Base-by-base conservation (phyloP, 2,888 invertebrate genomes). In the Cosmia pyralina region DNA sequence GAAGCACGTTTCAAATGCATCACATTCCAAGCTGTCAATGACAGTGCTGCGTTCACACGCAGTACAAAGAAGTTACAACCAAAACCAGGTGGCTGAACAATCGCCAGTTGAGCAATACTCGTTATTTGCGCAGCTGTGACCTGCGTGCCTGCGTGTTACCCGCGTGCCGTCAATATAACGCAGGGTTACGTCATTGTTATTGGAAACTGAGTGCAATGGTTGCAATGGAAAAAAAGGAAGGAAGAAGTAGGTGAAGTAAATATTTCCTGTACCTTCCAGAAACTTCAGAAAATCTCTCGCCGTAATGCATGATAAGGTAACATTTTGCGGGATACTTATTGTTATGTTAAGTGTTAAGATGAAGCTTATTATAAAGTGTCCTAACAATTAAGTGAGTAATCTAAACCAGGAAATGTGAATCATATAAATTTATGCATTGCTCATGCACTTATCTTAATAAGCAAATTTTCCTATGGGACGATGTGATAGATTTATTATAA, bases 1-100 rank as follows among this genome's bases (percentile, higher is more conserved):
- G 57, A 58, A 34, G 69, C 57, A 72, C 22, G 65, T 57, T 46
- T 22, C 7, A 11, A 63, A 59, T 53, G 41, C 41, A 57, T 67
- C 53, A 57, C 62, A 70, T 83, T 53, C 50, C 57, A 22, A 34
- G 59, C 65, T 62, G 62, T 59, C 79, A 83, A 66, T 72, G 69
- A 50, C 28, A 44, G n/a, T 22, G 50, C 38, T 41, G 38, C 70
- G 53, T 83, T 83, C 86, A 72, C 81, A 81, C 72, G 77, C 60
- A 46, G 46, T 67, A 69, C 72, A 79, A 75, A 70, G 80, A 66
- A 58, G 55, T 78, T 72, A 78, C 75, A 79, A 69, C 84, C 85
- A 86, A 87, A 89, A 84, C 86, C 86, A 68, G 57, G 50, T 66
- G 65, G 79, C 59, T 64, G 77, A 86, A 90, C 90, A 90, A 90